A percentile compares a stretch with the other conserved stretches of the same genome.
phyloP scores from a whole-genome alignment of 2,888 invertebrate genomes.

The Eupelmus urozonus region DNA sequence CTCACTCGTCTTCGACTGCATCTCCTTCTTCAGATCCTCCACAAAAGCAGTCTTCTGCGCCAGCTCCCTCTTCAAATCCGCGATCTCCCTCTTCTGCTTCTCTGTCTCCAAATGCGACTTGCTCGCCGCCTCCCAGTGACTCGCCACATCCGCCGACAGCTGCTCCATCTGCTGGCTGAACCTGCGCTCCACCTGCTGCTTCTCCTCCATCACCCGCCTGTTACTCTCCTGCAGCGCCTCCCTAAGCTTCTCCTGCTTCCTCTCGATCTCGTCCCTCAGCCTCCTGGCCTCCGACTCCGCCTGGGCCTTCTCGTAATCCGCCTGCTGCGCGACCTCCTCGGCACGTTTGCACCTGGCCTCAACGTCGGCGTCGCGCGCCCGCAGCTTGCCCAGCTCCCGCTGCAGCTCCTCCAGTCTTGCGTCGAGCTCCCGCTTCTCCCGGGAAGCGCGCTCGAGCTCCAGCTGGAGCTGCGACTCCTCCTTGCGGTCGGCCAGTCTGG shows the following conservation, averaged over 20 bases:
- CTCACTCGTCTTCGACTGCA: slow-evolving; percentile 81
- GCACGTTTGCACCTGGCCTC: slow-evolving; percentile 83
- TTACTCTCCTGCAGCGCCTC: slow-evolving; percentile 84
- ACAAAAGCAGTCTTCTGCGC: slow-evolving; percentile 86
- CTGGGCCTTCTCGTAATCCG: slow-evolving; percentile 87
- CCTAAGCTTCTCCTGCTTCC: slow-evolving; percentile 86
- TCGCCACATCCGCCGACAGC: slow-evolving; percentile 86
- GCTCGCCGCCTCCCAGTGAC: slow-evolving; percentile 89
- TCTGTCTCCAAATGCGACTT: slow-evolving; percentile 86
- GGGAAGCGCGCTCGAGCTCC: slow-evolving; percentile 69
- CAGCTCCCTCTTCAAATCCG: slow-evolving; percentile 87
- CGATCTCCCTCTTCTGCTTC: slow-evolving; percentile 87
- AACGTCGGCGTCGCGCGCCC: slow-evolving; percentile 82
- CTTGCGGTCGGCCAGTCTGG: slow-evolving; percentile 67
- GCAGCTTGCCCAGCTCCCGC: slow-evolving; percentile 81
- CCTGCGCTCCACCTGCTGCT: slow-evolving; percentile 85
- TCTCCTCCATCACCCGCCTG: slow-evolving; percentile 84
- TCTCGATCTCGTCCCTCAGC: slow-evolving; percentile 86
- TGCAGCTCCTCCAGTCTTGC: slow-evolving; percentile 83
- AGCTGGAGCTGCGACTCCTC: slow-evolving; percentile 58
- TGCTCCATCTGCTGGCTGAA: slow-evolving; percentile 88
- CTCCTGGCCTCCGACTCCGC: slow-evolving; percentile 87
- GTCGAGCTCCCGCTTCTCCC: slow-evolving; percentile 70
- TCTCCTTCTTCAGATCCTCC: slow-evolving; percentile 88
- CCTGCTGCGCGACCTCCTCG: slow-evolving; percentile 86